Evolutionary conservation across 1,140 invertebrate species (phyloP), one percentile per base, ranked within the genome.

Genomic region (Drosophila orosa): DNA sequence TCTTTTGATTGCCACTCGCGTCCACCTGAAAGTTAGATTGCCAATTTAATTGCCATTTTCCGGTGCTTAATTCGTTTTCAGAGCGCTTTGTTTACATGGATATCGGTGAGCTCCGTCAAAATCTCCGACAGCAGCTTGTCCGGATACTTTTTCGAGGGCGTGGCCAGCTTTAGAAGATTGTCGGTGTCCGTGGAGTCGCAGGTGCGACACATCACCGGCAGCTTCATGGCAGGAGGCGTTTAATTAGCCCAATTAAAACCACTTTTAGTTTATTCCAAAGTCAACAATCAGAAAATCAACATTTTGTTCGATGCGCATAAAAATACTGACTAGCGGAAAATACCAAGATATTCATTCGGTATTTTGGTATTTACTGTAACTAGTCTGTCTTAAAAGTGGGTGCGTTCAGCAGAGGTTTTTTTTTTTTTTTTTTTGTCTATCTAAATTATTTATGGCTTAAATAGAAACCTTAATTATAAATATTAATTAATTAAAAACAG

Each of bases 141-240:
- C 19, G 84, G 84, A 45, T 78, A 89, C 50, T 80, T 74, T 61
- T 90, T 89, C 10, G 85, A 84, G 44, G 80, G 54, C 40, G 84
- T 69, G 63, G 57, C 66, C 50, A 89, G 48, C 19, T 69, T 78
- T 3, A 66, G 68, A 13, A 89, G 69, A 45, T 75, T 84, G 31
- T 90, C 85, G 15, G 85, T 58, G 27, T 80, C 77, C 31, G 69
- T 75, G 27, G 85, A 68, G 80, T 89, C 85, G 60, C 84, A 89
- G n/a, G 84, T 89, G 47, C 84, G 85, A 60, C 84, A 89, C 39
- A 78, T 74, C 15, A 80, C 66, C 5, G 84, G 85, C 27, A 90
- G 66, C 77, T 80, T 90, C 84, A 89, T 87, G 42, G 65, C 27
- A 24, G 39, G 8, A n/a, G 17, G 13, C 45, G 22, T 44, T 35